These are phyloP conservation scores for Pseudorasbora parva DNA, from an alignment of 2,113 vertebrate genomes.

Conservation along the genomic window DNA sequence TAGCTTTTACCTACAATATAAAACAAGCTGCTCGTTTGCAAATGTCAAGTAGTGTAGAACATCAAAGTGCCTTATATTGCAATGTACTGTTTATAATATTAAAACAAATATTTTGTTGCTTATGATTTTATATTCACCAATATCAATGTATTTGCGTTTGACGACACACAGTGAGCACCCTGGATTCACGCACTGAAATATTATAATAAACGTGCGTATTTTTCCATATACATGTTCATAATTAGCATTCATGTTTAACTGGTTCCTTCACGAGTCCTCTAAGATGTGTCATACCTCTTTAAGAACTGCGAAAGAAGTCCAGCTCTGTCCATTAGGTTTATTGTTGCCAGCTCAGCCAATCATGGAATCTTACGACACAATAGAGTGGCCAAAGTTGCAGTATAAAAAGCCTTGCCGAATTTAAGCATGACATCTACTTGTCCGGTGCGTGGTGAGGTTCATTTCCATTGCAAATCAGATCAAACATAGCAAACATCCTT, in stretches of 20 bases:
- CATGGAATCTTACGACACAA: slow-evolving; percentile 89
- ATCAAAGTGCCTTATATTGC: background rate
- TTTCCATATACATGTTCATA: background rate
- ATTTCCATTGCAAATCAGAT: slow-evolving; percentile 54
- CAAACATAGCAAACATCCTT: slow-evolving; percentile 49
- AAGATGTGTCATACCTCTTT: slow-evolving; percentile 57
- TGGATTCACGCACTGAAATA: background rate
- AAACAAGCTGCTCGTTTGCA: background rate
- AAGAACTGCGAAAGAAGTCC: slow-evolving; percentile 82
- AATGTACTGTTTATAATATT: background rate
- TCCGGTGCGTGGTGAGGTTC: slow-evolving; percentile 79
- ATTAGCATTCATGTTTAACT: background rate
- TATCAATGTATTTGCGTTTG: background rate
- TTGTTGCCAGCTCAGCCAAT: slow-evolving; percentile 96
- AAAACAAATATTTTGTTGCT: background rate
- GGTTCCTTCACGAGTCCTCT: slow-evolving; percentile 7
- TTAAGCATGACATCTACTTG: slow-evolving; percentile 87
- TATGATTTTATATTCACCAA: background rate
- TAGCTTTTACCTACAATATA: background rate
- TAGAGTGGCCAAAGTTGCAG: slow-evolving; percentile 87
- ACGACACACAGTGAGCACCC: background rate
- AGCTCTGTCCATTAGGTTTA: slow-evolving; percentile 91
- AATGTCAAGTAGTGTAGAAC: background rate
- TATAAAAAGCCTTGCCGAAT: slow-evolving; percentile 96
- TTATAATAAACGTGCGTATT: background rate